Conservation (phyloP, 2,888 invertebrate species). For the Dione juno region DNA sequence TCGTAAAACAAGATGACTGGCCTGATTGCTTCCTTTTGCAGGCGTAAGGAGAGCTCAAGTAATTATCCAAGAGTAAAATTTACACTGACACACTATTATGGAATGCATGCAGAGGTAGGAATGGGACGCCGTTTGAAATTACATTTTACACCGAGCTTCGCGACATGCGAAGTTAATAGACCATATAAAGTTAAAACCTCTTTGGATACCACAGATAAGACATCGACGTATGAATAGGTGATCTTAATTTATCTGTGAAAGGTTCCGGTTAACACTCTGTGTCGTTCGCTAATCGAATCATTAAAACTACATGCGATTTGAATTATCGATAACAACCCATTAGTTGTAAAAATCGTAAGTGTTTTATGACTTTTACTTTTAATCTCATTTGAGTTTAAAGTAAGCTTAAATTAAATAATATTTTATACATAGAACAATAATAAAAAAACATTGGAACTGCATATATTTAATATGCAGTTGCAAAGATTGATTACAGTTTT, state of each 20-base stretch:
- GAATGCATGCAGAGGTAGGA: slow-evolving; percentile 49
- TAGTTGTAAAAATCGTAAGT: slow-evolving; percentile 33
- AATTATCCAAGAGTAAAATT: slow-evolving; percentile 75
- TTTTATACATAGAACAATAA: background rate
- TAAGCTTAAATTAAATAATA: background rate
- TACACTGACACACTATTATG: slow-evolving; percentile 70
- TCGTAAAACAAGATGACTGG: slow-evolving; percentile 69
- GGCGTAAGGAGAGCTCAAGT: slow-evolving; percentile 59
- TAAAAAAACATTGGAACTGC: no score
- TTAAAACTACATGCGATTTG: slow-evolving; percentile 70
- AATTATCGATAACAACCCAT: slow-evolving; percentile 50
- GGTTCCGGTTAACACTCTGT: slow-evolving; percentile 72
- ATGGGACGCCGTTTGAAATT: slow-evolving; percentile 57
- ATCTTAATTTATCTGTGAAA: slow-evolving; percentile 79
- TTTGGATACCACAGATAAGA: slow-evolving; percentile 67
- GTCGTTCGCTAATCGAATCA: slow-evolving; percentile 74
- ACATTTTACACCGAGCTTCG: slow-evolving; percentile 66
- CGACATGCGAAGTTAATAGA: slow-evolving; percentile 73
- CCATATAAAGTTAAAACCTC: slow-evolving; percentile 58
- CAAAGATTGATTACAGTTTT: background rate
- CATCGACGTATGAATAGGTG: slow-evolving; percentile 78
- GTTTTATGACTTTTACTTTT: slow-evolving; percentile 24
- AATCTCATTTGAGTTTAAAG: background rate
- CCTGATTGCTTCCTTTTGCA: slow-evolving; percentile 69
- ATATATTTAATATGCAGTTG: no score